Percentiles rank a stretch among this genome's conserved stretches.
phyloP scores from a whole-genome alignment of 2,797 vertebrate species.

The Toxotes lorentzi region DNA sequence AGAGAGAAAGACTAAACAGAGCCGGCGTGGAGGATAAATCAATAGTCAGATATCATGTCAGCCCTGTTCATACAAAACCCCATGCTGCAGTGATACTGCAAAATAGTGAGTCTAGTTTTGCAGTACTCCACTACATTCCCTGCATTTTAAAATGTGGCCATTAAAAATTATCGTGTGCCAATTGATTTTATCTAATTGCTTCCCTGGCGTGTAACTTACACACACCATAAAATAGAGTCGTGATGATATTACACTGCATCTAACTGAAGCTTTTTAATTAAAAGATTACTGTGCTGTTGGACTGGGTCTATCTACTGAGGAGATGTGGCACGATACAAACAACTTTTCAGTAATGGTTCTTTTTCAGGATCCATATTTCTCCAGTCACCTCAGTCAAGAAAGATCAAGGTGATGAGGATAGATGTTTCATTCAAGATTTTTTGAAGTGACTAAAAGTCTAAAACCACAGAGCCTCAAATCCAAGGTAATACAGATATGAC shows the following conservation, averaged over 20 bases:
- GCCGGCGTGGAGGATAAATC: not conserved
- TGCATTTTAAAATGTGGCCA: slow-evolving; percentile 15
- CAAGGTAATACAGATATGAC: not conserved
- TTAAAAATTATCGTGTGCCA: slow-evolving; percentile 11
- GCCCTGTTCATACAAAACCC: not conserved
- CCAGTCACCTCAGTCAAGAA: not conserved
- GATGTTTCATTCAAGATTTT: not conserved
- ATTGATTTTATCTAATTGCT: slow-evolving; percentile 16
- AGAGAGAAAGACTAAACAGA: not conserved
- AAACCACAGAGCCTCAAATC: not conserved
- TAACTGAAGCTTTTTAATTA: slow-evolving; percentile 27
- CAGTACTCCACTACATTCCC: not conserved
- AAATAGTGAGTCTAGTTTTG: not conserved
- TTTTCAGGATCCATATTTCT: slow-evolving; percentile 15
- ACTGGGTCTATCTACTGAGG: not conserved
- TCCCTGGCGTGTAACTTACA: slow-evolving; percentile 1
- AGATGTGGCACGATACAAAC: not conserved
- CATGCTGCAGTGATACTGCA: slow-evolving; percentile 3
- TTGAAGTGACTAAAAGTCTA: slow-evolving; percentile 3
- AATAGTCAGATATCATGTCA: slow-evolving; percentile 22
- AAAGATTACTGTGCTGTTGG: not conserved
- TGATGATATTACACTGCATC: not conserved
- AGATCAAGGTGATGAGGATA: slow-evolving; percentile 8
- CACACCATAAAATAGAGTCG: not conserved
- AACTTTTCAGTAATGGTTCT: not conserved